Base-by-base conservation (phyloP, 1,140 invertebrate species). In the Ericerus pela region DNA sequence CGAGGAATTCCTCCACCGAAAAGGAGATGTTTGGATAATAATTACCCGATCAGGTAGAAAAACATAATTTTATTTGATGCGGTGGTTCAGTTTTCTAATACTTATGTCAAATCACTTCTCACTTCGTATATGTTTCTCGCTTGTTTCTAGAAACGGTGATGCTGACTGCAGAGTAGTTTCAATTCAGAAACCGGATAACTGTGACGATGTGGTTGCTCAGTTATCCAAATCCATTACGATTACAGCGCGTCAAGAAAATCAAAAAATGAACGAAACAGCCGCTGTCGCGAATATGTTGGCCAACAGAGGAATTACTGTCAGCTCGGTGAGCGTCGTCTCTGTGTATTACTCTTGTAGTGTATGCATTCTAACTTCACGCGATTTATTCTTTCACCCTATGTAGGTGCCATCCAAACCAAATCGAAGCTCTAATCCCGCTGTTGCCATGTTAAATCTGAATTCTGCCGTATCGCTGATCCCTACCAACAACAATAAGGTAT, bases 201-300 rank as follows among this genome's bases (percentile, higher is more conserved):
- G 20, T 16, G 41, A 47, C 14, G 41, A 47, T 24, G 41, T 47
- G 22, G 41, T 47, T 2, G 41, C 41, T 47, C 41, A 47, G 41
- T 24, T 47, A 22, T 47, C 41, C 2, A 47, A 47, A 47, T 47
- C 41, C 4, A 47, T 47, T 14, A 47, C 41, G 5, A 47, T 47
- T 24, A 47, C 41, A 5, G 41, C 41, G 10, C 41, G 41, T 2
- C 41, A 47, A 47, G 20, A 47, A 12, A 47, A 18, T 4, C 10
- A 22, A 24, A 47, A 47, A 24, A 47, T 24, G 26, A 47, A 47
- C 16, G 41, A 47, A 24, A 47, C 41, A 3, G 18, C 41, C 12
- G 78, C 77, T 1, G 82, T 85, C 59, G 81, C 82, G 1, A 83
- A 80, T 67, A 77, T 84, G 30, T 67, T 86, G 37, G 82, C 81